Percentiles rank a stretch among this genome's conserved stretches.
phyloP scores from a whole-genome alignment of 1,140 invertebrate genomes.

The Pseudomyrmex cubaensis region DNA sequence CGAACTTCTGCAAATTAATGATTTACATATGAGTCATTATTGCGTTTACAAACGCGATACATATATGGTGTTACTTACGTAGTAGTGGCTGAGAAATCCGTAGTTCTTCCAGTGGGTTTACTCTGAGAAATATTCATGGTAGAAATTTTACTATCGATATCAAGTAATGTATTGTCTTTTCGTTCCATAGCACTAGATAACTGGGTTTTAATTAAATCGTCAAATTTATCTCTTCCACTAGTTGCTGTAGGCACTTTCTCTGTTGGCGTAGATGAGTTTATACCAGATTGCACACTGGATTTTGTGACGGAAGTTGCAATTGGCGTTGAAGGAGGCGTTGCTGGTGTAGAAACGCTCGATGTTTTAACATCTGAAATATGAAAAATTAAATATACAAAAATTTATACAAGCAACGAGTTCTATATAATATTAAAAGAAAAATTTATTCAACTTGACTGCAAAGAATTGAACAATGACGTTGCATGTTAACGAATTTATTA shows the following conservation, averaged over 20 bases:
- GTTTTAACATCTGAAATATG: neutral
- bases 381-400: neutral
- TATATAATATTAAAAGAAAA: neutral
- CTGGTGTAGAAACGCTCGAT: conserved; percentile 1
- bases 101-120: neutral
- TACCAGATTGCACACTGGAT: too few relatives aligned
- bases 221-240: neutral
- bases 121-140: conserved; percentile 7
- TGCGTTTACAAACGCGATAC: too few relatives aligned
- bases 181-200: neutral
- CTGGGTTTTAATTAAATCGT: neutral
- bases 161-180: conserved; percentile 28
- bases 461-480: too few relatives aligned
- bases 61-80: conserved; percentile 13
- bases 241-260: neutral
- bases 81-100: neutral
- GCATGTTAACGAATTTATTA: too few relatives aligned
- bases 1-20: conserved; percentile 30
- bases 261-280: neutral
- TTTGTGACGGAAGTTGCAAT: too few relatives aligned
- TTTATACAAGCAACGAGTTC: neutral
- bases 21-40: neutral
- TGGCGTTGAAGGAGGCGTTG: neutral
- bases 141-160: neutral
- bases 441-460: too few relatives aligned